These are phyloP conservation scores for Tetrax tetrax DNA, from an alignment of 2,113 vertebrate genomes.

Conservation along the genomic window DNA sequence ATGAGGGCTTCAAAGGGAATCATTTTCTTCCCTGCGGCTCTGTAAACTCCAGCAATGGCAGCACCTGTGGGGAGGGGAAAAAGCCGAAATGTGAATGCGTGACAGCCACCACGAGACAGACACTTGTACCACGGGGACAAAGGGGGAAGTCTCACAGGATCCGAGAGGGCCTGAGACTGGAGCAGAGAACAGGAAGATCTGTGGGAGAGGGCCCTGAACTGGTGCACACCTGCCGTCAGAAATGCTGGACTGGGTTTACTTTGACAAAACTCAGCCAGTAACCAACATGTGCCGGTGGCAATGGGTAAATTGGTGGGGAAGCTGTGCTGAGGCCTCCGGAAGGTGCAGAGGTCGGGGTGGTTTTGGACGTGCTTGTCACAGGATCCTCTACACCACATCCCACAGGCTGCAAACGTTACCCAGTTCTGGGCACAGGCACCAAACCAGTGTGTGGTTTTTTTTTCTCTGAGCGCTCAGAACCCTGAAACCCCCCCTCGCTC, in stretches of 20 bases:
- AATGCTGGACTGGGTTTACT: not conserved
- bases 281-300: fast-evolving
- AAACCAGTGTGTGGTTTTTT: not conserved
- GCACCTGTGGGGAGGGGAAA: conserved; percentile 78
- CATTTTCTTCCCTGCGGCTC: conserved; percentile 95
- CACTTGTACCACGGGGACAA: fast-evolving
- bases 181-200: fast-evolving
- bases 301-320: fast-evolving
- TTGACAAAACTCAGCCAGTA: not conserved
- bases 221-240: not conserved
- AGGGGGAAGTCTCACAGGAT: not conserved
- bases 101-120: fast-evolving
- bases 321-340: not conserved
- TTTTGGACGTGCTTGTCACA: fast-evolving
- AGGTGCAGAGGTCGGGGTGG: fast-evolving
- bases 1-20: conserved; percentile 91
- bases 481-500: not conserved
- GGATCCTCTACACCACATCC: not conserved
- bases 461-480: not conserved
- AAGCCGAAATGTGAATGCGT: fast-evolving
- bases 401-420: not conserved
- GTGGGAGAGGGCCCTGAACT: fast-evolving
- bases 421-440: not conserved
- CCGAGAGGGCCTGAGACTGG: not conserved
- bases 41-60: conserved; percentile 95